phyloP scores from a whole-genome alignment of 2,113 vertebrate genomes.

The Hyla sarda region DNA sequence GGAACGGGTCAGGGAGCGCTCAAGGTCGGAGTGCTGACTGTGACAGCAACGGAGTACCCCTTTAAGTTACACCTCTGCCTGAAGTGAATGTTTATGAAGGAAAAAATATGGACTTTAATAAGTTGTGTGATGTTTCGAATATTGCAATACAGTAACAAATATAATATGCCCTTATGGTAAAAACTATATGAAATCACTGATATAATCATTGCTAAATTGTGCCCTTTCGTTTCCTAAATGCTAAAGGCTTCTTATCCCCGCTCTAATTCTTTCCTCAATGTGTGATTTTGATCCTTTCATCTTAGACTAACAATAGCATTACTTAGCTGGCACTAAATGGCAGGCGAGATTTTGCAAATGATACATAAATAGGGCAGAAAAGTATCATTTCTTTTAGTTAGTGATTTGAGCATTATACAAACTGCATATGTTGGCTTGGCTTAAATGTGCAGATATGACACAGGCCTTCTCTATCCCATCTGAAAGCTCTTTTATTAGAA shows the following conservation, averaged over 20 bases:
- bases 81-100: too few species aligned
- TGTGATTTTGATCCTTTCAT: neutral
- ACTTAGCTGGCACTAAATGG: neutral
- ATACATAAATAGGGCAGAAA: neutral
- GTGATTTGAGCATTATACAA: slow-evolving; percentile 26
- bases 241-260: neutral
- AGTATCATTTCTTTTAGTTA: slow-evolving; percentile 13
- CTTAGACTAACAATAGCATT: slow-evolving; percentile 5
- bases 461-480: slow-evolving; percentile 24
- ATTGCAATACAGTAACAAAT: neutral
- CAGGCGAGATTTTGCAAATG: slow-evolving; percentile 14
- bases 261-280: neutral
- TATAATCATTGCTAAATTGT: neutral
- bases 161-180: neutral
- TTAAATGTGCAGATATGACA: slow-evolving; percentile 40
- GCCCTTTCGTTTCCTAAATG: neutral
- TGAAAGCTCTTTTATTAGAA: slow-evolving; percentile 44
- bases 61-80: too few species aligned
- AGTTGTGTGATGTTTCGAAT: neutral
- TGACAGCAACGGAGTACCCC: too few species aligned
- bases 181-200: neutral
- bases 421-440: slow-evolving; percentile 27
- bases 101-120: too few species aligned
- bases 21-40: too few species aligned
- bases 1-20: too few species aligned